Evolutionary conservation across 2,113 vertebrate species (phyloP).

Genomic region (Mirounga angustirostris): DNA sequence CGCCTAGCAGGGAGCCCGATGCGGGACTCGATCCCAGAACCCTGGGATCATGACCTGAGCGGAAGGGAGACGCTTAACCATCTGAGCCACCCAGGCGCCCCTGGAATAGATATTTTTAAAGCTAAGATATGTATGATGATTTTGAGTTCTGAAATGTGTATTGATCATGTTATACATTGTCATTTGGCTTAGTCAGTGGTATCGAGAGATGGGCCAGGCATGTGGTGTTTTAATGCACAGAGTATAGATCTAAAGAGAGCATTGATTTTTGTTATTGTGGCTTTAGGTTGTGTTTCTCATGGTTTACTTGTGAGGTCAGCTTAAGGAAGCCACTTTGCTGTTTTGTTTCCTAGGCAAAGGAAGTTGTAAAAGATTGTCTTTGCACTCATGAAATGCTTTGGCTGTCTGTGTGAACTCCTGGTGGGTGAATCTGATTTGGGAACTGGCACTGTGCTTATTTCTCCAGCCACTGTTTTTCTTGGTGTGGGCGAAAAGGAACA

Average conservation of each 20-base stretch:
- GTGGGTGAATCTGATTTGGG: conserved; percentile 66
- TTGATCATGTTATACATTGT: not conserved
- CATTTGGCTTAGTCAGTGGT: not conserved
- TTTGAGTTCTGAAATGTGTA: conserved; percentile 2
- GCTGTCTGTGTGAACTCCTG: not conserved
- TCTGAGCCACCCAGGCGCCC: too few relatives aligned
- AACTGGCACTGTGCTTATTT: conserved; percentile 65
- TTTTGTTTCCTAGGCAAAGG: conserved; percentile 59
- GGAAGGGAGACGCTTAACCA: too few relatives aligned
- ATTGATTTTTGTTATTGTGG: not conserved
- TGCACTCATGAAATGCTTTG: conserved; percentile 13
- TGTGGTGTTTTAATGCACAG: not conserved
- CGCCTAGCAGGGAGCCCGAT: too few relatives aligned
- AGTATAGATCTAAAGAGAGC: not conserved
- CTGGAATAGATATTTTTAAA: conserved; percentile 7
- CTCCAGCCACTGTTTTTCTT: conserved; percentile 79
- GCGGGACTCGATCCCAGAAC: too few relatives aligned
- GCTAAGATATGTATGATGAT: not conserved
- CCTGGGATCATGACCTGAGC: too few relatives aligned
- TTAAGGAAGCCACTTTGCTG: conserved; percentile 64
- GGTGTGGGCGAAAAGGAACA: conserved; percentile 68
- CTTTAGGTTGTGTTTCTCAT: conserved; percentile 42
- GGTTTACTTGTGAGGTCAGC: conserved; percentile 20
- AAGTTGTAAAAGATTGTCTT: conserved; percentile 59
- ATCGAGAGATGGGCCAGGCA: not conserved